phyloP scores from a whole-genome alignment of 2,113 vertebrate genomes.

The Sclerurus mexicanus region DNA sequence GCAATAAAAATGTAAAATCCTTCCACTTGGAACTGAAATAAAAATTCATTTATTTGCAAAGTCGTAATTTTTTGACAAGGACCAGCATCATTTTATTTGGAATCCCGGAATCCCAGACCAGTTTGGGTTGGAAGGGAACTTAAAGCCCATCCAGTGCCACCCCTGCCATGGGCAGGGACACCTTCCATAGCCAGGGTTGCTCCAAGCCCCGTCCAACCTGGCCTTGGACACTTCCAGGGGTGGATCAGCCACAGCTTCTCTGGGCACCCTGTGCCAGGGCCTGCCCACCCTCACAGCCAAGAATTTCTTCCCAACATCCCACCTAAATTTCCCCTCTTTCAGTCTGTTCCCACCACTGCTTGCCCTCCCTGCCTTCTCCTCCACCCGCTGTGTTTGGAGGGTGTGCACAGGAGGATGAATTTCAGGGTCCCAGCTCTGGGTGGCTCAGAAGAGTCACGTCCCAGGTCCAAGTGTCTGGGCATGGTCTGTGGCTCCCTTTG shows the following conservation, averaged over 20 bases:
- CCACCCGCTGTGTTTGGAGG: not conserved
- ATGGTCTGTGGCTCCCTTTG: not conserved
- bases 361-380: not conserved
- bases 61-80: not conserved
- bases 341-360: not conserved
- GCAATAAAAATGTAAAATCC: not conserved
- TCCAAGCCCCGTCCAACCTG: not conserved
- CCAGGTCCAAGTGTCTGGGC: not conserved
- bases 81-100: not conserved
- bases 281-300: not conserved
- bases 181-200: not conserved
- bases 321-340: not conserved
- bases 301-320: not conserved
- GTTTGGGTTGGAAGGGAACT: not conserved
- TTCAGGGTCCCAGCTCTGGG: not conserved
- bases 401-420: not conserved
- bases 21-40: not conserved
- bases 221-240: not conserved
- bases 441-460: not conserved
- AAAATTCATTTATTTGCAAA: not conserved
- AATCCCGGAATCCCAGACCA: not conserved
- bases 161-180: not conserved
- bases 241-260: not conserved
- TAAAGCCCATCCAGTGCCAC: accelerated
- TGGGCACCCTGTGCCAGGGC: not conserved